phyloP scores from a whole-genome alignment of 2,888 invertebrate species.

The Orthosia incerta region DNA sequence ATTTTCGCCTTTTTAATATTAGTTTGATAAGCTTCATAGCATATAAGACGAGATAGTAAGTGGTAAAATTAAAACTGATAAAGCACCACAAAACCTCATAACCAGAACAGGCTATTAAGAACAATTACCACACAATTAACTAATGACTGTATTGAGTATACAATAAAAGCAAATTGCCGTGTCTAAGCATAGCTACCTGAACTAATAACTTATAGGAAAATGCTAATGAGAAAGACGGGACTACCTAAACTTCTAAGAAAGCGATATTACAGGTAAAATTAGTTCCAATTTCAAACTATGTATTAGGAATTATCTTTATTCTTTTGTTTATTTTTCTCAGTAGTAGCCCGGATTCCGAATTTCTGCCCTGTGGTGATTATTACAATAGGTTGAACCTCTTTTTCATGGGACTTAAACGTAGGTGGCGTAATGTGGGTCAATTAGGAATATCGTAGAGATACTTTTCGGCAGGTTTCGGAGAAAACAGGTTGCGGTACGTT shows the following conservation, averaged over 20 bases:
- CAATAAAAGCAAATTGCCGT: constrained; percentile 5
- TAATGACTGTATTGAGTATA: constrained; percentile 6
- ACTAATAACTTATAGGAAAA: constrained; percentile 29
- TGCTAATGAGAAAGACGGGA: constrained; percentile 6
- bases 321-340: not conserved
- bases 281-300: constrained; percentile 18
- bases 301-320: not conserved
- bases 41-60: too few relatives aligned
- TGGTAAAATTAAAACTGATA: not conserved
- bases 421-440: not conserved
- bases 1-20: too few relatives aligned
- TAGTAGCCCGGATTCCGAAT: not conserved
- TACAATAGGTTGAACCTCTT: not conserved
- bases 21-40: too few relatives aligned
- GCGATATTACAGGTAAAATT: constrained; percentile 10
- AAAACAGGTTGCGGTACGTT: not conserved
- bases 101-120: not conserved
- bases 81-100: not conserved
- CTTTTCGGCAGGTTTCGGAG: too few relatives aligned
- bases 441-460: not conserved
- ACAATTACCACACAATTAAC: constrained; percentile 14
- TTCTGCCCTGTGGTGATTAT: constrained; percentile 1
- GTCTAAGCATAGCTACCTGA: constrained; percentile 28
- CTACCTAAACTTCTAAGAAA: constrained; percentile 42
- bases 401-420: not conserved